A percentile compares a stretch with the other conserved stretches of the same genome.
phyloP scores from a whole-genome alignment of 2,888 invertebrate species.

The Blera fallax region DNA sequence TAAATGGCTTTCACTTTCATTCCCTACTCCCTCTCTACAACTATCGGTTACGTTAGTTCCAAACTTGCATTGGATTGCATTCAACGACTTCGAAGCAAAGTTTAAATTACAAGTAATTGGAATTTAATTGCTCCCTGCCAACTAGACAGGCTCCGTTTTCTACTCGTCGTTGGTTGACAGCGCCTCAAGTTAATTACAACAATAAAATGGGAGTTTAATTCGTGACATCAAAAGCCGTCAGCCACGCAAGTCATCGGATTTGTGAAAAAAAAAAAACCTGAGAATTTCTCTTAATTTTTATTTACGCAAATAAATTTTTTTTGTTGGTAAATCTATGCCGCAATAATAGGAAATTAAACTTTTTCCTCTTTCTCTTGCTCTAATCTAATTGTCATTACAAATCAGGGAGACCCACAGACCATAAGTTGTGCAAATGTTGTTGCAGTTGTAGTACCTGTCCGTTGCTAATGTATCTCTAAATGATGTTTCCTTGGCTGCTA shows the following conservation, averaged over 20 bases:
- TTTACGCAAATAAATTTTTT: not conserved
- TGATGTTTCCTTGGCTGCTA: not conserved
- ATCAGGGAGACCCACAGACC: not conserved
- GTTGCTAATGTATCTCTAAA: slow-evolving; percentile 15
- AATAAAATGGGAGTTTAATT: slow-evolving; percentile 54
- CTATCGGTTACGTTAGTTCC: not conserved
- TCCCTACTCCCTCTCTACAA: not conserved
- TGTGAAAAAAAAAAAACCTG: not conserved
- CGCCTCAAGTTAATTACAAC: slow-evolving; percentile 41
- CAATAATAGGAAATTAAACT: slow-evolving; percentile 9
- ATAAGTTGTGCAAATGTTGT: not conserved
- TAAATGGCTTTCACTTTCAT: slow-evolving; percentile 57
- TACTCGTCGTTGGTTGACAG: slow-evolving; percentile 4
- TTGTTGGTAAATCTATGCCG: not conserved
- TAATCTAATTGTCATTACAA: slow-evolving; percentile 12
- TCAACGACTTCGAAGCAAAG: slow-evolving; percentile 21
- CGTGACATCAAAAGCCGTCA: slow-evolving; percentile 24
- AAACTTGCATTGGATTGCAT: slow-evolving; percentile 45
- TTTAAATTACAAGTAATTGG: slow-evolving; percentile 45
- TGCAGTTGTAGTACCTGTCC: not conserved
- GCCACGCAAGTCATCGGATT: not conserved
- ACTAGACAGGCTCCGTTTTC: not conserved
- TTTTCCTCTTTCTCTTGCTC: not conserved
- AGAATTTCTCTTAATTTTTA: slow-evolving; percentile 10
- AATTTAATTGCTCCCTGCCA: slow-evolving; percentile 42